These are phyloP conservation scores for Eriosoma lanigerum DNA, from an alignment of 1,140 invertebrate species.

Conservation along the genomic window DNA sequence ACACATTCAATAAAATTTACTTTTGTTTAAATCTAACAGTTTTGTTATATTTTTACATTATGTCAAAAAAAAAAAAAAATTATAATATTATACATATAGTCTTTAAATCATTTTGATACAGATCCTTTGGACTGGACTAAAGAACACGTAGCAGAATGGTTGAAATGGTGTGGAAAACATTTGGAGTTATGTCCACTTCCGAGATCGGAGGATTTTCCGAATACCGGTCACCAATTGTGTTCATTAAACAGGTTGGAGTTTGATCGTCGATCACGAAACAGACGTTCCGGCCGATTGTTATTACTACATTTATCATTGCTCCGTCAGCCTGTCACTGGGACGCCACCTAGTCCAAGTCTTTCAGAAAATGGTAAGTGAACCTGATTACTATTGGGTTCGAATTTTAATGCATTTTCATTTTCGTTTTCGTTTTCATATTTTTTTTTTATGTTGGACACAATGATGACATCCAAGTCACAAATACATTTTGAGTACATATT, in stretches of 20 bases:
- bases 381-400: too few relatives aligned
- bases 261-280: conserved; percentile 59
- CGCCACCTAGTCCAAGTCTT: conserved; percentile 59
- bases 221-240: conserved; percentile 64
- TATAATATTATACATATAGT: too few relatives aligned
- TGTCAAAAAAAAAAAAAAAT: too few relatives aligned
- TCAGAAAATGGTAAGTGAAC: conserved; percentile 50
- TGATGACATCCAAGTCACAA: too few relatives aligned
- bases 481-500: too few relatives aligned
- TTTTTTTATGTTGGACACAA: too few relatives aligned
- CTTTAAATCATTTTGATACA: not conserved
- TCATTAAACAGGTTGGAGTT: conserved; percentile 61
- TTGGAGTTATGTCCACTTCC: conserved; percentile 64
- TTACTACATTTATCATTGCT: conserved; percentile 61
- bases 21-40: too few relatives aligned
- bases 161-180: conserved; percentile 66
- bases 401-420: too few relatives aligned
- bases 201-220: conserved; percentile 62
- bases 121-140: conserved; percentile 69
- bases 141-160: conserved; percentile 67
- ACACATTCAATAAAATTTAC: too few relatives aligned
- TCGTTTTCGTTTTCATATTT: too few relatives aligned
- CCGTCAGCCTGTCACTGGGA: conserved; percentile 60
- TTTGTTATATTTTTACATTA: too few relatives aligned
- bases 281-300: conserved; percentile 60